Evolutionary conservation across 2,113 vertebrate genomes (phyloP).

Genomic region (Lonchura striata): DNA sequence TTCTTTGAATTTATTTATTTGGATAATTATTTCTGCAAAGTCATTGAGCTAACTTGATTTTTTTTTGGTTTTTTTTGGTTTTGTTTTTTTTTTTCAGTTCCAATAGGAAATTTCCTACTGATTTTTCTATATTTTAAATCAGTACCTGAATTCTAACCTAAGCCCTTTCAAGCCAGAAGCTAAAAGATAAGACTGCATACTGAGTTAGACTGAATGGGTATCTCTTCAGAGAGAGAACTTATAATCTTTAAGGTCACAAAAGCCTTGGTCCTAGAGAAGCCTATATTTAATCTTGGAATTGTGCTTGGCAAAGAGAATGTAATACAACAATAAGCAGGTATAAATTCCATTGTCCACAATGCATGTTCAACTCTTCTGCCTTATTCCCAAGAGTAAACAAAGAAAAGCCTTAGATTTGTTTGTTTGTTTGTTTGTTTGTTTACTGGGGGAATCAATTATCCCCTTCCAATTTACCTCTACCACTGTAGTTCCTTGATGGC

Average conservation of each 20-base stretch:
- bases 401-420: not conserved
- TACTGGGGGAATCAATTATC: not conserved
- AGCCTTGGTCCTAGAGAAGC: not conserved
- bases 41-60: not conserved
- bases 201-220: not conserved
- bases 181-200: not conserved
- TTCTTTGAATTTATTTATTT: not conserved
- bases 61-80: not conserved
- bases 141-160: not conserved
- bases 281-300: not conserved
- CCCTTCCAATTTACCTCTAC: not conserved
- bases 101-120: not conserved
- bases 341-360: not conserved
- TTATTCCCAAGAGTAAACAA: not conserved
- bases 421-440: not conserved
- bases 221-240: not conserved
- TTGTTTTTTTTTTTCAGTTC: not conserved
- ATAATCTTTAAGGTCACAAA: not conserved
- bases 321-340: not conserved
- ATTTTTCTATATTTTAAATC: not conserved
- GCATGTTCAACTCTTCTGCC: not conserved
- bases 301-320: not conserved
- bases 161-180: not conserved
- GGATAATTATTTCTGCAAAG: not conserved
- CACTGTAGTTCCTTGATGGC: not conserved